A percentile compares a stretch with the other conserved stretches of the same genome.
These are phyloP conservation scores for Actinopyga echinites DNA, from an alignment of 53 echinoderm and acorn worm species.

Conservation along the genomic window DNA sequence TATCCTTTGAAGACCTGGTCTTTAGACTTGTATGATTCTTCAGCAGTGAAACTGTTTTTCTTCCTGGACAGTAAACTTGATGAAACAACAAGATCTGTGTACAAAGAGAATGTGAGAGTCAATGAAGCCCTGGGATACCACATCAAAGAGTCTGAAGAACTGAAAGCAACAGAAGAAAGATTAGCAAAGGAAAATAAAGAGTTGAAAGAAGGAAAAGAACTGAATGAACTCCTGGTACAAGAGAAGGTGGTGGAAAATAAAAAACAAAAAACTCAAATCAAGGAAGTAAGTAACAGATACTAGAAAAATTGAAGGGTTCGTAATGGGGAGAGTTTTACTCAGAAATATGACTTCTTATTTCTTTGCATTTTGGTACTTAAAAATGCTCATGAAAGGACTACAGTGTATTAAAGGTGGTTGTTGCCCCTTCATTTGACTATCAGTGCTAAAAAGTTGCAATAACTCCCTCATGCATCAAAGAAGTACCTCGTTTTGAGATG, in stretches of 20 bases:
- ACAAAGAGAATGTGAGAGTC: slow-evolving; percentile 95
- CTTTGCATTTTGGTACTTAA: too few species aligned
- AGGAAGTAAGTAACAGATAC: slow-evolving; percentile 57
- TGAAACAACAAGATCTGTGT: slow-evolving; percentile 96
- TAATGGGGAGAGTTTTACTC: background rate
- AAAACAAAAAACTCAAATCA: slow-evolving; percentile 85
- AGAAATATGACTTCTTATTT: background rate
- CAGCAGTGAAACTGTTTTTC: too few species aligned
- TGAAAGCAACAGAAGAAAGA: slow-evolving; percentile 72
- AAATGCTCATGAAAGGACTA: too few species aligned
- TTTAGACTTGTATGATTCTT: too few species aligned
- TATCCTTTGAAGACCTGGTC: too few species aligned
- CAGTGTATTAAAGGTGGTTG: too few species aligned
- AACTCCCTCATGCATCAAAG: too few species aligned
- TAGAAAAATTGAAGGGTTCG: background rate
- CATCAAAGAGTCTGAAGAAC: slow-evolving; percentile 90
- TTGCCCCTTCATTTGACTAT: too few species aligned
- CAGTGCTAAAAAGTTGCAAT: too few species aligned
- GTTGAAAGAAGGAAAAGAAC: slow-evolving; percentile 78
- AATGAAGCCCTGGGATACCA: slow-evolving; percentile 93
- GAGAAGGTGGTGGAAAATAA: slow-evolving; percentile 81
- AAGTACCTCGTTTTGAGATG: too few species aligned
- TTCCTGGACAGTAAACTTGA: slow-evolving; percentile 74
- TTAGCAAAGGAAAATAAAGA: slow-evolving; percentile 72
- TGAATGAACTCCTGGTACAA: slow-evolving; percentile 90